Evolutionary conservation across 2,888 invertebrate species (phyloP).

Genomic region (Callyntrura guangdongensis): DNA sequence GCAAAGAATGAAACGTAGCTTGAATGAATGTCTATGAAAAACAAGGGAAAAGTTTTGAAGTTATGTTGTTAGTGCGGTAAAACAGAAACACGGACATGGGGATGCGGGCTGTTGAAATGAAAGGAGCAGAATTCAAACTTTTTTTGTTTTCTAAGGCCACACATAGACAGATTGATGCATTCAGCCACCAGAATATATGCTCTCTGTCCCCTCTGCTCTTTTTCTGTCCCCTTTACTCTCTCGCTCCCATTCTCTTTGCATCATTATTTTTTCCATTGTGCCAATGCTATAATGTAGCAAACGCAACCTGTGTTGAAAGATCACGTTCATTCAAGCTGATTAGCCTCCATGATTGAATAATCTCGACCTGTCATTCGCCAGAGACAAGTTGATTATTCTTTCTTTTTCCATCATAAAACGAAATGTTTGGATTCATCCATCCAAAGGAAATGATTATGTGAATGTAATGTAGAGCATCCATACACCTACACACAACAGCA

Average conservation of each 20-base stretch:
- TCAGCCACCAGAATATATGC: neutral
- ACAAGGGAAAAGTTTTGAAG: too few species aligned
- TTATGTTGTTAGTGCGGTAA: too few species aligned
- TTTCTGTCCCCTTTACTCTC: neutral
- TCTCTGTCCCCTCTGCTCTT: neutral
- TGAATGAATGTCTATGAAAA: too few species aligned
- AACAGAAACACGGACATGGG: too few species aligned
- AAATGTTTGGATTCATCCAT: slow-evolving; percentile 1
- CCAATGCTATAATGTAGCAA: neutral
- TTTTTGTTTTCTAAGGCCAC: neutral
- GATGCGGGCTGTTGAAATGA: neutral
- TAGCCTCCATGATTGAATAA: slow-evolving; percentile 70
- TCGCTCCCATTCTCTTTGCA: too few species aligned
- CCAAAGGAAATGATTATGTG: slow-evolving; percentile 7
- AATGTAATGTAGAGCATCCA: neutral
- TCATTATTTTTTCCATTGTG: neutral
- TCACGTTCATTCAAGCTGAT: slow-evolving; percentile 73
- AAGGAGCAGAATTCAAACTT: neutral
- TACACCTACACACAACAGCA: neutral
- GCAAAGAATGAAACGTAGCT: too few species aligned
- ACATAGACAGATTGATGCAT: neutral
- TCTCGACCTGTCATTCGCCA: slow-evolving; percentile 68
- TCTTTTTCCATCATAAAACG: slow-evolving; percentile 25
- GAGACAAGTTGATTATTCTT: slow-evolving; percentile 50
- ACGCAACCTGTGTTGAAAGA: slow-evolving; percentile 17